Base-by-base conservation (phyloP, 2,888 invertebrate species). In the Flabesymbios commensalis region DNA sequence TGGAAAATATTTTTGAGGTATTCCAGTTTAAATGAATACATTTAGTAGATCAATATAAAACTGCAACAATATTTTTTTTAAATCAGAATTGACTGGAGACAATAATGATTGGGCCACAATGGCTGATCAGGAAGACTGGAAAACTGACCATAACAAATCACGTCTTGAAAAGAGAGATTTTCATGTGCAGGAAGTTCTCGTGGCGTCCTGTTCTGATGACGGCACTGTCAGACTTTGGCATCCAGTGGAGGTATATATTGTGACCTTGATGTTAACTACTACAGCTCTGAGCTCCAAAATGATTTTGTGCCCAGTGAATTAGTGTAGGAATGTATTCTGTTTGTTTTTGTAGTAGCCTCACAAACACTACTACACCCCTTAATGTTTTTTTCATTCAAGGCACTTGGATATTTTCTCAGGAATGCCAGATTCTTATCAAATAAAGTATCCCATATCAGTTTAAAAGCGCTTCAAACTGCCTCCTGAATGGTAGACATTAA, bases 171-270 rank as follows among this genome's bases (percentile, higher is more conserved):
- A 66, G 57, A 48, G 52, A 5, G 53, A 62, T 39, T 49, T 67
- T n/a, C 67, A 68, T 39, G 49, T 79, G 48, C 72, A 75, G 48
- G 72, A 75, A 53, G 75, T 81, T 0, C 29, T 79, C 7, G 78
- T 79, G 39, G 79, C 75, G 0, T 74, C 78, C 4, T 76, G 78
- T 67, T 68, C 76, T 17, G 80, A 79, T 63, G 79, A 79, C 66
- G 80, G 79, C 10, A 72, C 72, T 3, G 70, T 75, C 42, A 47
- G 59, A 28, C 29, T 65, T 5, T 70, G 69, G 67, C 59, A 51
- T 3, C 70, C 70, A n/a, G 26, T 65, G 22, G 57, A 64, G 62
- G 69, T 66, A 4, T 31, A 28, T 48, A 28, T 14, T 57, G 14
- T 5, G 19, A 31, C 14, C 17, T 14, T 4, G 14, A 14, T 36